Conservation (phyloP, 2,113 vertebrate genomes). For the Paralichthys olivaceus region DNA sequence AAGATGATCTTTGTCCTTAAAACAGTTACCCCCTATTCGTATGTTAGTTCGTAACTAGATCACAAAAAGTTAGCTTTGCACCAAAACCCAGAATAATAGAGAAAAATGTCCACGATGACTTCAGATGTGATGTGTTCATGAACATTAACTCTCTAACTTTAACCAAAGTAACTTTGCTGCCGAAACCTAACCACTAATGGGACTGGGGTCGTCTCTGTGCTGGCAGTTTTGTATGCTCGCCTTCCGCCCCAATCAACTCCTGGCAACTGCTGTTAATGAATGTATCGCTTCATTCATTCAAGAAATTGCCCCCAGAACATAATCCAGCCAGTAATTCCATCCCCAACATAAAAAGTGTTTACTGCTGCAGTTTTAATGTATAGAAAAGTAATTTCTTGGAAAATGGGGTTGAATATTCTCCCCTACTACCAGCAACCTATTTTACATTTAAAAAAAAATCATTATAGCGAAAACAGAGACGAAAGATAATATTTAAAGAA, state of each 20-base stretch:
- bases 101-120: not conserved
- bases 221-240: not conserved
- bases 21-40: too few relatives aligned
- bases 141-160: not conserved
- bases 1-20: not conserved
- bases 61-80: not conserved
- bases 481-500: not conserved
- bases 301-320: not conserved
- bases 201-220: not conserved
- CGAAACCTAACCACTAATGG: not conserved
- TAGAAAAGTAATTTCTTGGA: not conserved
- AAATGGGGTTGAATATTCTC: not conserved
- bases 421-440: not conserved
- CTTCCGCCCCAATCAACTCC: not conserved
- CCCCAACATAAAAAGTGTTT: not conserved
- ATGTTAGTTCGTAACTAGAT: too few relatives aligned
- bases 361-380: not conserved
- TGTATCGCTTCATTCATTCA: conserved; percentile 6
- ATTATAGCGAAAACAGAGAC: not conserved
- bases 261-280: not conserved
- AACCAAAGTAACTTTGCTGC: not conserved
- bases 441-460: not conserved
- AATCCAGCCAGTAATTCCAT: not conserved
- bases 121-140: not conserved
- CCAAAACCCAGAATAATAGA: not conserved